These are phyloP conservation scores for Tipula lateralis DNA, from an alignment of 2,888 invertebrate species.

Conservation along the genomic window DNA sequence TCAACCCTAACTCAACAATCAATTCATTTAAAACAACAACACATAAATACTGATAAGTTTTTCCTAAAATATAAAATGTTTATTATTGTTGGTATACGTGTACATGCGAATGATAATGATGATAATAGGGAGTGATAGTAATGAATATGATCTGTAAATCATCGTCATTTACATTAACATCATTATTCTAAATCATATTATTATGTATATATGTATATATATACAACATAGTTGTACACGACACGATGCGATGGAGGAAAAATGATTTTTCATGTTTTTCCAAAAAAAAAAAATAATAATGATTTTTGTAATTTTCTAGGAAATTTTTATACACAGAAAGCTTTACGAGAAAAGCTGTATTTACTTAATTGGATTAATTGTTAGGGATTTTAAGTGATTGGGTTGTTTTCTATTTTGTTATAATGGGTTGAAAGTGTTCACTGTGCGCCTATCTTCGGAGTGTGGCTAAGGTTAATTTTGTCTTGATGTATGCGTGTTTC, in stretches of 20 bases:
- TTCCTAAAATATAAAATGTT: neutral
- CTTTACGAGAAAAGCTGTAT: neutral
- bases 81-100: neutral
- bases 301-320: neutral
- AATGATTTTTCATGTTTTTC: neutral
- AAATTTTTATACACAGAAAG: neutral
- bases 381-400: no score
- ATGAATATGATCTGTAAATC: neutral
- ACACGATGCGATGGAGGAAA: neutral
- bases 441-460: no score
- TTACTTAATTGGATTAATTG: neutral
- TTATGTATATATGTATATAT: no score
- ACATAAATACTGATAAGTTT: conserved; percentile 20
- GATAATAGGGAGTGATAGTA: neutral
- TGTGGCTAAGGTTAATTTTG: no score
- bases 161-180: neutral
- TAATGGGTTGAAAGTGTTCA: no score
- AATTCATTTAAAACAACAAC: neutral
- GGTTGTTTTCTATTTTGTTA: no score
- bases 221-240: neutral
- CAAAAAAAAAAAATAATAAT: neutral
- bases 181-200: neutral
- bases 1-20: conserved; percentile 24
- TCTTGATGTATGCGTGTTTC: no score
- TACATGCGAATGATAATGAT: neutral